phyloP scores from a whole-genome alignment of 2,113 vertebrate species.

The Brachypteracias leptosomus region DNA sequence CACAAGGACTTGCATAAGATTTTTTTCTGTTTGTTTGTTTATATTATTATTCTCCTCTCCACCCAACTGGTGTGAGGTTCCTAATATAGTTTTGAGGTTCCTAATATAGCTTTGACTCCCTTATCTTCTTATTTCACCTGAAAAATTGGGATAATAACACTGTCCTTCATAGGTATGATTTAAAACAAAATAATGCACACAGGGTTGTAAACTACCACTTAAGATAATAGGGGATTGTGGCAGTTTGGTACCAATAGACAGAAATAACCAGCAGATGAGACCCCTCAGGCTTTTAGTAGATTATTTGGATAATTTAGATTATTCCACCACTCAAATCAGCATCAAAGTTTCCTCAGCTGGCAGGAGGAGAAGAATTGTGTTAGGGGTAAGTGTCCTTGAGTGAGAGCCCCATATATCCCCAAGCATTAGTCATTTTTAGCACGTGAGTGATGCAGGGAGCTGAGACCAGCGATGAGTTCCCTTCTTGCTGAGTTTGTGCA shows the following conservation, averaged over 20 bases:
- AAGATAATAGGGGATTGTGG: not conserved
- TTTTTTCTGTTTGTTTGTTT: not conserved
- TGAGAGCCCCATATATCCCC: not conserved
- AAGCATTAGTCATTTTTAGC: not conserved
- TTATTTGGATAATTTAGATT: not conserved
- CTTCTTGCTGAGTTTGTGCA: slow-evolving; percentile 33
- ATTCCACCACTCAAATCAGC: not conserved
- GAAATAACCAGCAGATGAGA: not conserved
- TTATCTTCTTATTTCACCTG: not conserved
- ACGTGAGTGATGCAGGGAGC: not conserved
- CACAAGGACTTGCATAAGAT: not conserved
- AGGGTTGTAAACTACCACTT: not conserved
- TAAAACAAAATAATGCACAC: not conserved
- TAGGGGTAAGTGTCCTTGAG: not conserved
- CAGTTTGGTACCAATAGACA: not conserved
- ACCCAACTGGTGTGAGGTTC: not conserved
- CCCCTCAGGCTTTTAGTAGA: not conserved
- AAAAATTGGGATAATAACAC: not conserved
- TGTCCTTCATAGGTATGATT: not conserved
- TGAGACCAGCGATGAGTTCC: slow-evolving; percentile 8
- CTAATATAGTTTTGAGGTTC: not conserved
- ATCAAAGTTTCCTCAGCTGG: not conserved
- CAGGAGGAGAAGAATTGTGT: not conserved
- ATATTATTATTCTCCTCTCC: not conserved
- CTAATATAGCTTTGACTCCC: not conserved